phyloP scores from a whole-genome alignment of 2,888 invertebrate species.

The Nebria brevicollis region DNA sequence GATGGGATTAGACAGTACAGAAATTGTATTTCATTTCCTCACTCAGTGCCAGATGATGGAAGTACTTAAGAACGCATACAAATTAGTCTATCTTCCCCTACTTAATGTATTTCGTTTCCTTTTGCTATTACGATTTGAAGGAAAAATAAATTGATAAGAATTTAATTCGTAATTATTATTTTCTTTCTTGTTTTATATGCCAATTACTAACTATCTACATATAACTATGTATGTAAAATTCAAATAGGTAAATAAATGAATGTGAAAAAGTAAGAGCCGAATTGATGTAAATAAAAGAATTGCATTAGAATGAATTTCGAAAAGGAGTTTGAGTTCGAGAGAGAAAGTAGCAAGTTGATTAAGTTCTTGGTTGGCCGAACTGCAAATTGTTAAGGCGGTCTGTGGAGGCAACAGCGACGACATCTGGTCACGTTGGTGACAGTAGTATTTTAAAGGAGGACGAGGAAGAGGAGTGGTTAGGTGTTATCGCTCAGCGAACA shows the following conservation, averaged over 20 bases:
- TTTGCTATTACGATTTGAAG: neutral
- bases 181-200: too few relatives aligned
- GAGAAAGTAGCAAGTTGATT: constrained; percentile 50
- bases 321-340: constrained; percentile 52
- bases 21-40: constrained; percentile 36
- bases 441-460: neutral
- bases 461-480: neutral
- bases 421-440: constrained; percentile 21
- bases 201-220: too few relatives aligned
- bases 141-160: neutral
- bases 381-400: constrained; percentile 36
- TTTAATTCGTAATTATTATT: neutral
- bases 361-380: constrained; percentile 39
- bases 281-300: neutral
- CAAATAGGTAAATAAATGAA: neutral
- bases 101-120: neutral
- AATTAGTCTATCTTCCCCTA: constrained; percentile 7
- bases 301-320: constrained; percentile 24
- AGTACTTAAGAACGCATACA: constrained; percentile 35
- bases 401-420: neutral
- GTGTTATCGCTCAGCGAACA: constrained; percentile 16
- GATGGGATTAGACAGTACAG: constrained; percentile 40
- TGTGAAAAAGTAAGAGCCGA: neutral
- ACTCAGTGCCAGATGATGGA: constrained; percentile 16
- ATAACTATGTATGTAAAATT: neutral